These are phyloP conservation scores for Montipora foliosa DNA, from an alignment of 64 coral and sea anemone genomes.

Conservation along the genomic window DNA sequence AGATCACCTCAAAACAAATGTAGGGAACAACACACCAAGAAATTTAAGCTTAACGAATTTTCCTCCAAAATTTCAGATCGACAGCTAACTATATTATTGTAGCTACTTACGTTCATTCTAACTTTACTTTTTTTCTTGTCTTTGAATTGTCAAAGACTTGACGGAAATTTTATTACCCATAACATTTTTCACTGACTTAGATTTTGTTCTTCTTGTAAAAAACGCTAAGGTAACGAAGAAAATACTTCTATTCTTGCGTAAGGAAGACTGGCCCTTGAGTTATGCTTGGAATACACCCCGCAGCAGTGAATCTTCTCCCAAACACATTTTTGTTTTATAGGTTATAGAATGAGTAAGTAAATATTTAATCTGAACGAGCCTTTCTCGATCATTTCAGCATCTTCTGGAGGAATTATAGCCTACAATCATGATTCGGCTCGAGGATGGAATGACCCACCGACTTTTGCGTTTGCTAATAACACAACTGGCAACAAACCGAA, in stretches of 20 bases:
- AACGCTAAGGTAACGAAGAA: conserved; percentile 42
- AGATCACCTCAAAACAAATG: background rate
- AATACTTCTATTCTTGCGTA: conserved; percentile 21
- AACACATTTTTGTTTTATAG: too few relatives aligned
- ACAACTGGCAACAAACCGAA: conserved; percentile 81
- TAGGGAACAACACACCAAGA: background rate
- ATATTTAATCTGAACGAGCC: background rate
- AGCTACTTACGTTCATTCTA: too few relatives aligned
- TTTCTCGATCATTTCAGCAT: conserved; percentile 29
- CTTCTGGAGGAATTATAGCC: conserved; percentile 84
- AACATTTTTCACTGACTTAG: background rate
- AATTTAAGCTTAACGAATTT: background rate
- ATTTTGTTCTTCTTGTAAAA: background rate
- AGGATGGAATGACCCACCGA: conserved; percentile 99
- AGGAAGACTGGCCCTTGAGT: too few relatives aligned
- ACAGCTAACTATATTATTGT: background rate
- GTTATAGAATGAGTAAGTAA: background rate
- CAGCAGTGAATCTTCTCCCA: too few relatives aligned
- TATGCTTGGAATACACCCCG: too few relatives aligned
- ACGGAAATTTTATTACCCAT: background rate
- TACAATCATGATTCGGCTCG: conserved; percentile 97
- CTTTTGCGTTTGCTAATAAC: conserved; percentile 88
- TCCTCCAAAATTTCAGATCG: background rate
- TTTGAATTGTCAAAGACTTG: background rate
- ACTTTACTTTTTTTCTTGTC: too few relatives aligned